Conservation (phyloP, 2,113 vertebrate species). For the Aegotheles bennettii region DNA sequence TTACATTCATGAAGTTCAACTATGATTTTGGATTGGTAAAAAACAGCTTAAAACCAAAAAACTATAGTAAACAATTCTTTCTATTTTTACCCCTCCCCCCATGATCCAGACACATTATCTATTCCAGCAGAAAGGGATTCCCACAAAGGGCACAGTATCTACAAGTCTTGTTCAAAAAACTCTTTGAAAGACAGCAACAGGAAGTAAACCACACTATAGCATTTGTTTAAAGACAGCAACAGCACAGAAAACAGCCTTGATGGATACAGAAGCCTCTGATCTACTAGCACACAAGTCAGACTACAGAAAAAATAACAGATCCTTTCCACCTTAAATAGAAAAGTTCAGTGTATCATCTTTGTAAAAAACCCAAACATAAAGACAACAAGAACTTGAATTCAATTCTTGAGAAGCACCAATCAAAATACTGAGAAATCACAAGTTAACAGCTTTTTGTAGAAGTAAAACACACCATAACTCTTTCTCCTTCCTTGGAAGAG, state of each 20-base stretch:
- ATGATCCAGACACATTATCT: background rate
- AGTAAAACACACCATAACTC: background rate
- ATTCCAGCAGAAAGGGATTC: background rate
- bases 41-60: background rate
- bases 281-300: background rate
- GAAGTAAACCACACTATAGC: background rate
- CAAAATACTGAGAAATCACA: background rate
- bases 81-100: fast-evolving
- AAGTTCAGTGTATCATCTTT: background rate
- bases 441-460: background rate
- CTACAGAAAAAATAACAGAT: background rate
- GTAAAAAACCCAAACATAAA: background rate
- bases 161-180: background rate
- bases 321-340: background rate
- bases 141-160: background rate
- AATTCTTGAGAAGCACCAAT: background rate
- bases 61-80: background rate
- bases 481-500: background rate
- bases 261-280: background rate
- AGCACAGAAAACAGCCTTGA: background rate
- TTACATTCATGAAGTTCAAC: background rate
- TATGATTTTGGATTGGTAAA: background rate
- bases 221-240: background rate
- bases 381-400: background rate
- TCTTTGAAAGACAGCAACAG: background rate